phyloP scores from a whole-genome alignment of 1,140 invertebrate species.

The Nebria ingens region DNA sequence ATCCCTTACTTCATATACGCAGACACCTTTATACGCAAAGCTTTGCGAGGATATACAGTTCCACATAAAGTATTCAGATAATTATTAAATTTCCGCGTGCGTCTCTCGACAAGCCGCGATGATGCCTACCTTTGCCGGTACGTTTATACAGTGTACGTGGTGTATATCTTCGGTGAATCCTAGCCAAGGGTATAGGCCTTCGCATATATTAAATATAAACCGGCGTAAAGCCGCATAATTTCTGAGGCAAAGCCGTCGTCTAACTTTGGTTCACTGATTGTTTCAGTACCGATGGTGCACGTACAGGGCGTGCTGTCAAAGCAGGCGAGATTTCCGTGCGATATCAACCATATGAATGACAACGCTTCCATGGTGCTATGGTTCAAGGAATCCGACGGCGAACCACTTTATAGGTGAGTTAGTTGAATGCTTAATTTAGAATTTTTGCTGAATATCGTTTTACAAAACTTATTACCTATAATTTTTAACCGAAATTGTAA shows the following conservation, averaged over 20 bases:
- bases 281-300: conserved; percentile 65
- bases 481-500: too few species aligned
- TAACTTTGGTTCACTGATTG: conserved; percentile 15
- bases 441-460: too few species aligned
- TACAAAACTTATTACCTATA: too few species aligned
- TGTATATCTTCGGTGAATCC: not conserved
- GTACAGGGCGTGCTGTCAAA: conserved; percentile 69
- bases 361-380: conserved; percentile 77
- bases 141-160: too few species aligned
- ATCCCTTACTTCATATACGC: too few species aligned
- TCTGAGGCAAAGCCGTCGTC: not conserved
- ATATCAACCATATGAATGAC: conserved; percentile 69
- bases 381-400: conserved; percentile 75
- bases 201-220: not conserved
- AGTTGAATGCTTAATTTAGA: not conserved
- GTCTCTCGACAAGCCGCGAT: not conserved
- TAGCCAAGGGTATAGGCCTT: not conserved
- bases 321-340: conserved; percentile 68
- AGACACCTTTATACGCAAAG: too few species aligned
- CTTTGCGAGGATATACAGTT: too few species aligned
- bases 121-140: too few species aligned
- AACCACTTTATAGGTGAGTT: conserved; percentile 72
- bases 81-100: not conserved
- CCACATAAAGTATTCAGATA: not conserved
- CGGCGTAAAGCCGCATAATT: not conserved